A percentile compares a stretch with the other conserved stretches of the same genome.
These are phyloP conservation scores for Myodes glareolus DNA, from an alignment of 2,113 vertebrate species.

Conservation along the genomic window DNA sequence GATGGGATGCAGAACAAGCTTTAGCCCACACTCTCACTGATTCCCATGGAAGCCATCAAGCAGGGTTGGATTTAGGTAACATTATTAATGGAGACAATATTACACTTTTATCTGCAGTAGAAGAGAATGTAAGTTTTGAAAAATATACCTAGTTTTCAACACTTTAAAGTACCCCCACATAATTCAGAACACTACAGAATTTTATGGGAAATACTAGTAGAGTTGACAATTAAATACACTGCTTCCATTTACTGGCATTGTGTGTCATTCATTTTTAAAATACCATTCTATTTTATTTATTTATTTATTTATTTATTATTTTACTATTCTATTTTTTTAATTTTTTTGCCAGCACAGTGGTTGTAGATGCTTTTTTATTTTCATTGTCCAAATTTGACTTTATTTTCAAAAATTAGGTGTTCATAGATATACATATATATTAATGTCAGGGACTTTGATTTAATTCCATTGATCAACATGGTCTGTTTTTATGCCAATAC, in stretches of 20 bases:
- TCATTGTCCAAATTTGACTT: too few species aligned
- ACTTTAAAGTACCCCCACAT: neutral
- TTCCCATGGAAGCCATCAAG: rapidly evolving
- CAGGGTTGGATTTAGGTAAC: rapidly evolving
- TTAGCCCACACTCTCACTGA: rapidly evolving
- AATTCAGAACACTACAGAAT: neutral
- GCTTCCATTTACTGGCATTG: rapidly evolving
- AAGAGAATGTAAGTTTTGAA: neutral
- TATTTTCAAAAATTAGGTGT: too few species aligned
- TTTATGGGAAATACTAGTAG: neutral
- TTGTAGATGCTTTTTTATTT: too few species aligned
- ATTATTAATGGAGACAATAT: rapidly evolving
- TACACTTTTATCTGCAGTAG: neutral
- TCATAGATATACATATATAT: too few species aligned
- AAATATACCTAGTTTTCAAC: neutral
- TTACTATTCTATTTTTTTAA: too few species aligned
- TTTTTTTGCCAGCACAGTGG: too few species aligned
- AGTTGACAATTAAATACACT: too few species aligned
- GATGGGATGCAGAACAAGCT: neutral
- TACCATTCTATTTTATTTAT: too few species aligned
- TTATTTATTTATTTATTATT: too few species aligned
- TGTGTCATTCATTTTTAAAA: neutral
- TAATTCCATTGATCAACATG: too few species aligned
- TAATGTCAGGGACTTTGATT: too few species aligned
- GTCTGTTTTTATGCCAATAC: too few species aligned